Percentiles rank a stretch among this genome's conserved stretches.
Conservation (phyloP, 2,888 invertebrate species). For the Pyrocoelia pectoralis region DNA sequence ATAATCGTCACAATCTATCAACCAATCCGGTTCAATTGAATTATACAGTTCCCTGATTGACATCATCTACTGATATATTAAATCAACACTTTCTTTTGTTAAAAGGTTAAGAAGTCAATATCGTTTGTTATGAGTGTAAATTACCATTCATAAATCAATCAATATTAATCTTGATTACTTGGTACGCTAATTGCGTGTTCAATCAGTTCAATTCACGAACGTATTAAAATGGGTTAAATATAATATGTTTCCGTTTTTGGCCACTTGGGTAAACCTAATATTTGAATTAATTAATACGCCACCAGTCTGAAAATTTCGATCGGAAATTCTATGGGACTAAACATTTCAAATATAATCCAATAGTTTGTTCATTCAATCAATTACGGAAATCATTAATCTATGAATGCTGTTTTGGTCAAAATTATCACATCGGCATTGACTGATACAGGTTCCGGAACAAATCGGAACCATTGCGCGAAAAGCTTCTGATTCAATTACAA, state of each 20-base stretch:
- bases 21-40: slow-evolving; percentile 41
- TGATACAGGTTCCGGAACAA: no score
- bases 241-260: background rate
- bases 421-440: no score
- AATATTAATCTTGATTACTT: slow-evolving; percentile 32
- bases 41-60: slow-evolving; percentile 41
- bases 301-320: no score
- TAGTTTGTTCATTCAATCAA: no score
- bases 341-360: no score
- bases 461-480: no score
- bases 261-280: no score
- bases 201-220: slow-evolving; percentile 15
- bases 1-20: slow-evolving; percentile 39
- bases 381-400: no score
- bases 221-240: background rate
- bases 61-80: slow-evolving; percentile 39
- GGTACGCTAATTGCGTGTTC: slow-evolving; percentile 30
- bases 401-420: no score
- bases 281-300: no score
- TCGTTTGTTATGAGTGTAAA: slow-evolving; percentile 33
- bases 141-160: slow-evolving; percentile 46
- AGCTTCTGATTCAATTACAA: no score
- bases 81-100: slow-evolving; percentile 44
- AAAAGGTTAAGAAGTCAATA: slow-evolving; percentile 36
- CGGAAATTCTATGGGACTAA: no score